Base-by-base conservation (phyloP, 1,140 invertebrate species). In the Medauroidea extradentata region DNA sequence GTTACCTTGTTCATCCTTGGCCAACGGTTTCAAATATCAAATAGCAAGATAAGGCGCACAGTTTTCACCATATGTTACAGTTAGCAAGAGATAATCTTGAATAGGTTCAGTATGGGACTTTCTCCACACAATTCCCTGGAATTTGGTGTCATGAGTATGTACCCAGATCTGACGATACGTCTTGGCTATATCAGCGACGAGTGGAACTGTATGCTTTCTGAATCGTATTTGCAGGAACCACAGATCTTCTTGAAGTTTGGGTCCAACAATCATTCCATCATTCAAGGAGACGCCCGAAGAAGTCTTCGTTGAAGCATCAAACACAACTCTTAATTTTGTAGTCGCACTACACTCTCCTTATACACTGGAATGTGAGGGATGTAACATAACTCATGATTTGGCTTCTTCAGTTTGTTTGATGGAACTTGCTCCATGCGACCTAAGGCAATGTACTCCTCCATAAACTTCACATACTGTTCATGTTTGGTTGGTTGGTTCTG, bases 1-100 rank as follows among this genome's bases (percentile, higher is more conserved):
- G 0, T 53, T 50, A 1, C 48, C 4, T 23, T 38, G 60, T 57
- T 66, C 60, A 52, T 73, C 71, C 42, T 21, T 56, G 1, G 64
- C 68, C 2, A 69, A 55, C 67, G 70, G 69, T n/a, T 71, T 39
- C 7, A 78, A 42, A 63, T 39, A 63, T 46, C 66, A 48, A 9
- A 65, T 69, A 4, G 73, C 72, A 13, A 71, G 48, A 54, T 61
- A 75, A 14, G 73, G 64, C 8, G 71, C 70, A 39, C 63, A 63
- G 2, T 63, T 42, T 11, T 65, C 68, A 0, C 76, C 75, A 50
- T 73, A 71, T 0, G 71, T 73, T 2, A 73, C 67, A 11, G 75
- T 65, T n/a, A 61, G 64, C 18, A 75, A 43, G 49, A 68, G 29
- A 58, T 63, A 75, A 18, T 46, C 59, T 39, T 66, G 42, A 24